These are phyloP conservation scores for Lepus americanus DNA, from an alignment of 2,113 vertebrate genomes.

Conservation along the genomic window DNA sequence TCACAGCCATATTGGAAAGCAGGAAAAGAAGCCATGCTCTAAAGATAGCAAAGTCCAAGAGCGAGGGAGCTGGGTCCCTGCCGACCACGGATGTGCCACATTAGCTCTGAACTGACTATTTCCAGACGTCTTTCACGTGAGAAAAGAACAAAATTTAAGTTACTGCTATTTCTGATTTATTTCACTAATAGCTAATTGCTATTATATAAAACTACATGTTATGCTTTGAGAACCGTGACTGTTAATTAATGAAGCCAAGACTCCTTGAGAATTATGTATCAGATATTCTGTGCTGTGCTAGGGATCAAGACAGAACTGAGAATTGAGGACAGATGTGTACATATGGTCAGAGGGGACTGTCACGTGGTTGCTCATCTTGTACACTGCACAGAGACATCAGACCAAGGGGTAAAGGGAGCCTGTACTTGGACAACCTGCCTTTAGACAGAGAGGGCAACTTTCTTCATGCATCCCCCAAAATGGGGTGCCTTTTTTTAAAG, in stretches of 20 bases:
- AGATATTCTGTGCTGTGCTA: slow-evolving; percentile 12
- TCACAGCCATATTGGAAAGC: not conserved
- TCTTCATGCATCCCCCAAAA: slow-evolving; percentile 53
- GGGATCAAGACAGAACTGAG: slow-evolving; percentile 4
- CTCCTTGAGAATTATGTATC: slow-evolving; percentile 53
- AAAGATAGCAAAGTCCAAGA: not conserved
- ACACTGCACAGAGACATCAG: slow-evolving; percentile 14
- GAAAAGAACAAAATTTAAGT: slow-evolving; percentile 18
- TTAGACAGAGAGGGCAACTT: not conserved
- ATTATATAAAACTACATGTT: slow-evolving; percentile 46
- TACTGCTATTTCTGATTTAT: slow-evolving; percentile 36
- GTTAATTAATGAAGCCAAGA: slow-evolving; percentile 35
- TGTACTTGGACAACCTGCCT: not conserved
- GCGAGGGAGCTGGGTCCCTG: not conserved
- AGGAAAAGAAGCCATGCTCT: slow-evolving; percentile 30
- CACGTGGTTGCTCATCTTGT: not conserved
- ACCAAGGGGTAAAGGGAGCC: not conserved
- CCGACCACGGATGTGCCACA: not conserved
- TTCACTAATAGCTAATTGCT: slow-evolving; percentile 36
- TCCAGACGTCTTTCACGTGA: not conserved
- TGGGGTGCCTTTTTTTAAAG: not conserved
- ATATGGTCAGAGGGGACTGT: not conserved
- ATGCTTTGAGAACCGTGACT: not conserved
- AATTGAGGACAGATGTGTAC: not conserved
- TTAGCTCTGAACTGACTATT: not conserved